Base-by-base conservation (phyloP, 2,113 vertebrate genomes). In the Chamaea fasciata region DNA sequence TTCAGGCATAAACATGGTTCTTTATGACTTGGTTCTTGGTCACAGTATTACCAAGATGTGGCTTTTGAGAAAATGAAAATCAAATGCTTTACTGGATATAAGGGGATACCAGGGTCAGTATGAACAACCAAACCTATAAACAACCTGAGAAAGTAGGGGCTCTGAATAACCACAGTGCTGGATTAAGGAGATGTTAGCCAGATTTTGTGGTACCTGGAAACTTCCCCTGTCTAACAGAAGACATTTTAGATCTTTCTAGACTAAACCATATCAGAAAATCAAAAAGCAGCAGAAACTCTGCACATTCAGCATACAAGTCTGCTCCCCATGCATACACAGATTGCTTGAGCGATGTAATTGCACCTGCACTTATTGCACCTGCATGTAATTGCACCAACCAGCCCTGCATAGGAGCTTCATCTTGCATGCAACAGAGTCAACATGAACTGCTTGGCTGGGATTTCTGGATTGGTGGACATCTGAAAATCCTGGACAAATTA, bases 311-410 rank as follows among this genome's bases (percentile, higher is more conserved):
- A 49, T 16, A 56, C 0, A 0, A 76, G 31, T 14, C 46, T 39
- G 49, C 31, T 68, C 57, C n/a, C 31, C 37, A 12, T 0, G 0
- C 3, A 12, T 39, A 68, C 31, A 49, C 6, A 73, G 49, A 47
- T 35, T 3, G 1, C 5, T 55, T 55, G 41, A 5, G 10, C 0
- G 0, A 80, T 17, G 10, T 22, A 50, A 69, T 16, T 3, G 2
- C 44, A 53, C 62, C 0, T 0, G 67, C 14, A 37, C 27, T 60
- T 60, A 37, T 37, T 60, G 24, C 35, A 60, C 35, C 35, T 37
- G 16, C 57, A 60, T 37, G 10, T 60, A 26, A 60, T 62, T 39
- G 59, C 37, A 62, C 44, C 67, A 90, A 62, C 82, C 28, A 11
- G 82, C 53, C 82, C 63, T 22, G n/a, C 53, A 69, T 35, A 50